phyloP scores from a whole-genome alignment of 2,888 invertebrate genomes.

The Tachina grossa region DNA sequence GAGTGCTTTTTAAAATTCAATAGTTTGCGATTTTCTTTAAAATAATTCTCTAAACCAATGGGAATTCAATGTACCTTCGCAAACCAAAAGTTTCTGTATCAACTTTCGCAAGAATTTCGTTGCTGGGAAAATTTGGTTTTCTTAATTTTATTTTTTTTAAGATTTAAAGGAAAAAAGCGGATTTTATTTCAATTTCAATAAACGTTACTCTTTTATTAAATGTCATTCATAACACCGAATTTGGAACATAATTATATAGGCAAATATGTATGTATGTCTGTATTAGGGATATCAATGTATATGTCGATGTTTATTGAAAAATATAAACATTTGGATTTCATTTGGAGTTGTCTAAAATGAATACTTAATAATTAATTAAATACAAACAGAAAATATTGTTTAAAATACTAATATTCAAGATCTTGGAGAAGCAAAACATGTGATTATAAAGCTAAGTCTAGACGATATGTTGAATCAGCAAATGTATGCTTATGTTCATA shows the following conservation, averaged over 20 bases:
- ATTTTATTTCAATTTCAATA: neutral
- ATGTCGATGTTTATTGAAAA: neutral
- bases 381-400: constrained; percentile 16
- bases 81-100: no score
- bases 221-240: neutral
- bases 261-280: neutral
- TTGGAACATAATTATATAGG: constrained; percentile 16
- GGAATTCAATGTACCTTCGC: no score
- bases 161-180: no score
- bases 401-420: constrained; percentile 10
- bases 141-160: neutral
- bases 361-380: constrained; percentile 33
- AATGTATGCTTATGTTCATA: no score
- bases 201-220: constrained; percentile 9
- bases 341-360: neutral
- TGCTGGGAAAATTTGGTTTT: neutral
- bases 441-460: no score
- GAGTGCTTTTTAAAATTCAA: no score
- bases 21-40: no score
- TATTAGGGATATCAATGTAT: constrained; percentile 11
- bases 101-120: no score
- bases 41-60: no score
- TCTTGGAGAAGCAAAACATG: neutral
- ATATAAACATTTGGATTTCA: neutral
- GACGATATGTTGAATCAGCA: no score